Base-by-base conservation (phyloP, 1,140 invertebrate genomes). In the Oncopeltus fasciatus region DNA sequence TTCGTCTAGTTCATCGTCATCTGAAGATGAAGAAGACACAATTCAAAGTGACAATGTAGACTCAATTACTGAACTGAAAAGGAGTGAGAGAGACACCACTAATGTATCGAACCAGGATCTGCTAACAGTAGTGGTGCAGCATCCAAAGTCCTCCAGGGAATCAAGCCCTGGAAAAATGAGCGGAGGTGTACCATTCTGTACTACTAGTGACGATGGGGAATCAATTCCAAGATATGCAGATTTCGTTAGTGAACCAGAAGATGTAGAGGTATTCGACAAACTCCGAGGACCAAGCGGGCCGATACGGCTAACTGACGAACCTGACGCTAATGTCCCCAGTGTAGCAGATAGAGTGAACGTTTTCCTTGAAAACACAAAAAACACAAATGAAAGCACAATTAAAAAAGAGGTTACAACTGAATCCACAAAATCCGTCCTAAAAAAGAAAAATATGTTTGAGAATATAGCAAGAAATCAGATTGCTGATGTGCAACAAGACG, bases 91-190 rank as follows among this genome's bases (percentile, higher is more conserved):
- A 24, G 21, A 53, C 21, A 21, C 21, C 44, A 4, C 3, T 11
- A 47, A 47, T 33, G 28, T 33, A 2, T 57, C 61, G 71, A 75
- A 68, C 76, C 58, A 67, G 56, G 65, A 68, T 51, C 59, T 63
- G 18, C 27, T 83, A 27, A 79, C 82, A 62, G 81, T 85, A 63
- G 75, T 79, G 61, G 73, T 82, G 24, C 80, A 84, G 69, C 80
- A 82, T 69, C 83, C 83, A 0, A 84, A 82, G 72, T 85, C 83
- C 57, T 85, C 83, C 0, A 70, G 83, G 43, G 84, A 86, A 70
- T 83, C 81, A 21, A 83, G 83, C 12, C 84, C 84, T 5, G 66
- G 66, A 2, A 49, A 65, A 11, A 60, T 64, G 4, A 59, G 49
- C 27, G 26, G 49, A 11, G 20, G 33, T n/a, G 57, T 60, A 16